Conservation (phyloP, 2,888 invertebrate genomes). For the Gryllus longicercus region DNA sequence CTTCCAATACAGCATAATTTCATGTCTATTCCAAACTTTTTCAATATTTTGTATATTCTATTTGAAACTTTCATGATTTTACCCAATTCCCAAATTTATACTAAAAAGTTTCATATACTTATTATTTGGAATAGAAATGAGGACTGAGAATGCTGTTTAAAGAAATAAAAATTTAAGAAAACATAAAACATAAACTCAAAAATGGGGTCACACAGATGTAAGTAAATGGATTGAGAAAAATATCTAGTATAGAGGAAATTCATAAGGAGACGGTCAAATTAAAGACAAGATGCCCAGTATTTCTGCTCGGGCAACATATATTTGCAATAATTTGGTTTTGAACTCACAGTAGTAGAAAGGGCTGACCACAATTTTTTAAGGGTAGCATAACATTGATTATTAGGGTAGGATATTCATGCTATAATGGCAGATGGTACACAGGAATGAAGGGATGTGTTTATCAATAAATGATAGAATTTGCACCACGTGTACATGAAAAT, state of each 20-base stretch:
- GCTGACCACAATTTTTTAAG: neutral
- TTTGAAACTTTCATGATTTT: too few species aligned
- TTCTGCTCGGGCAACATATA: neutral
- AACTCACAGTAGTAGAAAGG: neutral
- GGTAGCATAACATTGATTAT: conserved; percentile 11
- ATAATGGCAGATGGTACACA: neutral
- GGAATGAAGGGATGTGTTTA: neutral
- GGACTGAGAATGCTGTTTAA: neutral
- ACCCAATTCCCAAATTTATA: neutral
- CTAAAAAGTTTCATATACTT: neutral
- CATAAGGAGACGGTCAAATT: neutral
- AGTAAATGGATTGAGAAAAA: neutral
- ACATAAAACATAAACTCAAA: neutral
- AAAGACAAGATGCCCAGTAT: too few species aligned
- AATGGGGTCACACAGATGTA: neutral
- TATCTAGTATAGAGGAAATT: neutral
- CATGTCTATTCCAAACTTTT: neutral
- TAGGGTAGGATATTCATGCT: neutral
- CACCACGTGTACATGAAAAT: conserved; percentile 26
- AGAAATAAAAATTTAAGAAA: neutral
- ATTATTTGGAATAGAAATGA: conserved; percentile 1
- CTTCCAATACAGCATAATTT: neutral
- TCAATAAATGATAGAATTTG: conserved; percentile 25
- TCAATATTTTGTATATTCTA: neutral
- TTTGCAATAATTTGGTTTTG: neutral